phyloP scores from a whole-genome alignment of 2,888 invertebrate species.

The Tricholauxania praeusta region DNA sequence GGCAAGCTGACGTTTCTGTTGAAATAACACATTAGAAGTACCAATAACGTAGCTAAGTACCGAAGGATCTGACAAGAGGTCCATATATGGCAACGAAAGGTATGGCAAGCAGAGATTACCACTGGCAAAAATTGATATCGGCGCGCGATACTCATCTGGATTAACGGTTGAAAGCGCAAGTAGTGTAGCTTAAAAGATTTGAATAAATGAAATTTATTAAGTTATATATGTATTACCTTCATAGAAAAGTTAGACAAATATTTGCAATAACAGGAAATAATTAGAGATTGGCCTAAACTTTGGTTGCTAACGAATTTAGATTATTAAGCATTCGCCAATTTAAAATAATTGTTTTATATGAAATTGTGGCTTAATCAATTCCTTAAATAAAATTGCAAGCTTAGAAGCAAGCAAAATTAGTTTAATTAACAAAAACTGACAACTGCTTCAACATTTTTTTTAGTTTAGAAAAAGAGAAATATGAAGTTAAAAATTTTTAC shows the following conservation, averaged over 20 bases:
- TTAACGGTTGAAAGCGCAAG: slow-evolving; percentile 61
- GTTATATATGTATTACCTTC: slow-evolving; percentile 31
- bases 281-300: too few species aligned
- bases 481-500: neutral
- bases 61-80: slow-evolving; percentile 87
- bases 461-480: neutral
- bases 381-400: too few species aligned
- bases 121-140: slow-evolving; percentile 87
- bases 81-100: slow-evolving; percentile 93
- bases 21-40: slow-evolving; percentile 98
- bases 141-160: slow-evolving; percentile 82
- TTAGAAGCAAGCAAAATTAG: too few species aligned
- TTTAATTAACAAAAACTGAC: too few species aligned
- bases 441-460: too few species aligned
- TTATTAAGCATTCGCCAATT: slow-evolving; percentile 2
- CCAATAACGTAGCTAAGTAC: slow-evolving; percentile 91
- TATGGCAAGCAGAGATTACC: slow-evolving; percentile 97
- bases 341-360: neutral
- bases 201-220: too few species aligned
- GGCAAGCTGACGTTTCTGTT: slow-evolving; percentile 91
- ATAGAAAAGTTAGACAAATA: neutral
- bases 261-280: too few species aligned
- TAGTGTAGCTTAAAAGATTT: slow-evolving; percentile 52
- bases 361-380: too few species aligned
- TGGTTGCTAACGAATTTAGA: neutral